Evolutionary conservation across 2,888 invertebrate genomes (phyloP).

Genomic region (Trichopria drosophilae): DNA sequence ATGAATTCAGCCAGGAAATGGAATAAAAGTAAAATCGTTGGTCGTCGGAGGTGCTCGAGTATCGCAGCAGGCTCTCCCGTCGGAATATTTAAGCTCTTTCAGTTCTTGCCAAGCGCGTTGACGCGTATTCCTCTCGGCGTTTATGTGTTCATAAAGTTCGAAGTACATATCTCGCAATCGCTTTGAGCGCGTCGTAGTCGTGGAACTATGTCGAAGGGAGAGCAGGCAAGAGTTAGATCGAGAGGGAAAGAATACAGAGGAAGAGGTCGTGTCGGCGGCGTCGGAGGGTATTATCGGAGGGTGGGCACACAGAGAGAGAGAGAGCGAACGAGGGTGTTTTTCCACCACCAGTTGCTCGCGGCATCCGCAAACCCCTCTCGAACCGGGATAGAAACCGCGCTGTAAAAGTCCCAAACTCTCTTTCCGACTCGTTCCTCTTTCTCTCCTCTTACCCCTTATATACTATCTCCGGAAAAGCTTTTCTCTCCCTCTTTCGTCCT

Average conservation of each 20-base stretch:
- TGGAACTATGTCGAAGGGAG: constrained; percentile 35
- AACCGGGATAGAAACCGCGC: constrained; percentile 38
- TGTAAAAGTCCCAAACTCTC: constrained; percentile 50
- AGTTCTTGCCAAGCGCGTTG: too few relatives aligned
- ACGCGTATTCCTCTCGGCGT: constrained; percentile 42
- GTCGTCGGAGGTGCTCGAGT: too few relatives aligned
- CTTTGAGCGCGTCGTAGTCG: constrained; percentile 43
- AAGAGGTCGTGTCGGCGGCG: constrained; percentile 6
- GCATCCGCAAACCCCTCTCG: constrained; percentile 42
- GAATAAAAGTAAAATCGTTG: too few relatives aligned
- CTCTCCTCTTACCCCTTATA: constrained; percentile 28
- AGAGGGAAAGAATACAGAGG: constrained; percentile 17
- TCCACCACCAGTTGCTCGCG: constrained; percentile 59
- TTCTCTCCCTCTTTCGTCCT: constrained; percentile 23
- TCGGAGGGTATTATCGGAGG: constrained; percentile 25
- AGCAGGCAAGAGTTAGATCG: constrained; percentile 27
- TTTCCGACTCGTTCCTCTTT: constrained; percentile 18
- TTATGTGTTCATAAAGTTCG: constrained; percentile 52
- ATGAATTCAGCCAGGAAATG: too few relatives aligned
- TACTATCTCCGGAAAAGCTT: constrained; percentile 30
- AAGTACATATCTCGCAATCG: constrained; percentile 45
- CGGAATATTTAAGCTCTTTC: too few relatives aligned
- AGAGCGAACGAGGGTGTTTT: constrained; percentile 58
- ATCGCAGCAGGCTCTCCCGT: too few relatives aligned
- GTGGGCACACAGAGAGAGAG: constrained; percentile 41